These are phyloP conservation scores for Leuciscus idus DNA, from an alignment of 2,113 vertebrate genomes.

Conservation along the genomic window DNA sequence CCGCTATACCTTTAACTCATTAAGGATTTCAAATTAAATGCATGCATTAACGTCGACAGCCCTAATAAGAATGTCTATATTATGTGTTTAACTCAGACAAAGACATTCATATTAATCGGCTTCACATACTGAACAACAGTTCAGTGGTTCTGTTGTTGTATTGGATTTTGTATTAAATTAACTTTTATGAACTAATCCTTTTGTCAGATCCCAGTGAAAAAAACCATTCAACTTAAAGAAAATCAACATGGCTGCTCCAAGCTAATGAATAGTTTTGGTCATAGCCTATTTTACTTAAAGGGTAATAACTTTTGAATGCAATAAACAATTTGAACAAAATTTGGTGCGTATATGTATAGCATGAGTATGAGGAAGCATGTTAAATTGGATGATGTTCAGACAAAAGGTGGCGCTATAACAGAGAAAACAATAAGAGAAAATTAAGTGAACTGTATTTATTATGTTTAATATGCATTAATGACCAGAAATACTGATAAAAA, in stretches of 20 bases:
- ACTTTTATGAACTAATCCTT: background rate
- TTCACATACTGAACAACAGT: background rate
- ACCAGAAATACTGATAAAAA: background rate
- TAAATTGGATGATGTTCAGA: background rate
- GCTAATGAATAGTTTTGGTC: background rate
- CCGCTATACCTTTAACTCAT: no score
- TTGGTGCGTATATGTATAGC: background rate
- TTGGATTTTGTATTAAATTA: background rate
- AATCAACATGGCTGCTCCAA: background rate
- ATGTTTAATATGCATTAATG: no score
- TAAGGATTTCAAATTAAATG: no score
- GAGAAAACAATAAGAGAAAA: background rate
- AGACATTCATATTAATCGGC: no score
- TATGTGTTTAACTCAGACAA: background rate
- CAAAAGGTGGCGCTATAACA: background rate
- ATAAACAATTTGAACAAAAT: background rate
- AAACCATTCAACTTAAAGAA: background rate
- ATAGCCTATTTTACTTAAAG: background rate
- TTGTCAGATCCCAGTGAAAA: background rate
- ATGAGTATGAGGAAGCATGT: background rate
- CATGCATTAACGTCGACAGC: no score
- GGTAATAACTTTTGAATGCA: background rate
- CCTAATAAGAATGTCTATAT: background rate
- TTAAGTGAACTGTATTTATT: no score
- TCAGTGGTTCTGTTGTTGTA: background rate